Base-by-base conservation (phyloP, 2,797 vertebrate genomes). In the Astyanax mexicanus region DNA sequence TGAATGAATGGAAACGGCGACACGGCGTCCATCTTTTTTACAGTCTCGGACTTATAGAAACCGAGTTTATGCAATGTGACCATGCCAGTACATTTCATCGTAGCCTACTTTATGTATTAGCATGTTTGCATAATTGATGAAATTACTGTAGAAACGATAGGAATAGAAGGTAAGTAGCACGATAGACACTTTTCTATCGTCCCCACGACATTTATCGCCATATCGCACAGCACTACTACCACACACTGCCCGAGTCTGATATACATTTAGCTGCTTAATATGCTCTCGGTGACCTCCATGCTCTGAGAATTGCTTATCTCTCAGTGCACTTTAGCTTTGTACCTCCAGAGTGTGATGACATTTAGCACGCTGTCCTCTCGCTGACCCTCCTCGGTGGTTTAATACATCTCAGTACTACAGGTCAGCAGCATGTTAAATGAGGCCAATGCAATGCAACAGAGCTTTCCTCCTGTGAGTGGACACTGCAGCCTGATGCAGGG, bases 291-390 rank as follows among this genome's bases (percentile, higher is more conserved):
- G 57, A 60, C 29, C 57, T 37, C 57, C 3, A 3, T 35, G 29
- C 55, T 17, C 29, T 11, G 57, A 25, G 44, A 29, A 19, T 3
- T 32, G 42, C 49, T 21, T 12, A 25, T 47, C 0, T 25, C 17
- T 60, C 17, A 15, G 21, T 29, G 21, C 68, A 44, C 45, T 69
- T 69, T 49, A 72, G 76, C 49, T 23, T 32, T 62, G 10, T 38
- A 44, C 25, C 64, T 61, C 51, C 13, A 66, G 57, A 71, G 61
- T 44, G 40, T 51, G 21, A 73, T 78, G 71, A 67, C 71, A 75
- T 80, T 84, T 73, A 80, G 47, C 19, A 19, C 15, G 54, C 13
- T 65, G 67, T 75, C 42, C 58, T 47, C 44, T 45, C 40, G 4
- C 57, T 75, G 74, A 60, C 42, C 65, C 51, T 64, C 44, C 44